Evolutionary conservation across 2,888 invertebrate species (phyloP), one percentile per base, ranked within the genome.

Genomic region (Orthosia gracilis): DNA sequence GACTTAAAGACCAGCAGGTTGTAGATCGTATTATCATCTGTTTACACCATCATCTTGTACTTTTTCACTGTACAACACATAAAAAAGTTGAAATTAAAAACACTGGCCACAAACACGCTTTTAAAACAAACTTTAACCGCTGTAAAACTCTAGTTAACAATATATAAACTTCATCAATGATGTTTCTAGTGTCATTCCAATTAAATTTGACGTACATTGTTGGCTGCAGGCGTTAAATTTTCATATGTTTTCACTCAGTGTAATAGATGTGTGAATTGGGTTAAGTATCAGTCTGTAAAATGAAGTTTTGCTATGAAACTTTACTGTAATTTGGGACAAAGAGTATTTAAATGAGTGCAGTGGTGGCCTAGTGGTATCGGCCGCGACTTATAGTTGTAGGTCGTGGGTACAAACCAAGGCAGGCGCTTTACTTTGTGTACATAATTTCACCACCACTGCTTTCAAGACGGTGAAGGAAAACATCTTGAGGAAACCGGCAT

Each of bases 291-390:
- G 84, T 73, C 78, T 88, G 87, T 89, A 87, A 90, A 90, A 88
- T 84, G 1, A 91, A 93, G 90, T 92, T 92, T 88, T 84, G 89
- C 88, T 89, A 91, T 92, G 88, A 92, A 92, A 76, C 75, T 82
- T 84, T 86, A 76, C 85, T 85, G 64, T 26, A 11, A 54, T 72
- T 73, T 68, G 17, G 2, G 57, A 1, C 77, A 82, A 18, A 76
- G 82, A 84, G 73, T 84, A 78, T 71, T 9, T 13, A 15, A 23
- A n/a, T 26, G 26, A 26, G 26, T 26, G 26, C 26, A 26, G 26
- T 26, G 26, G 26, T 26, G 26, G 26, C 26, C 2, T 26, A 26
- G 26, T 26, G 26, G 26, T 26, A 26, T 26, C 26, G 26, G 26
- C 26, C 26, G 26, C 26, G 26, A 26, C 26, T 26, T 26, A 26